These are phyloP conservation scores for Parasteatoda lunata DNA, from an alignment of 2,888 invertebrate genomes.

Conservation along the genomic window DNA sequence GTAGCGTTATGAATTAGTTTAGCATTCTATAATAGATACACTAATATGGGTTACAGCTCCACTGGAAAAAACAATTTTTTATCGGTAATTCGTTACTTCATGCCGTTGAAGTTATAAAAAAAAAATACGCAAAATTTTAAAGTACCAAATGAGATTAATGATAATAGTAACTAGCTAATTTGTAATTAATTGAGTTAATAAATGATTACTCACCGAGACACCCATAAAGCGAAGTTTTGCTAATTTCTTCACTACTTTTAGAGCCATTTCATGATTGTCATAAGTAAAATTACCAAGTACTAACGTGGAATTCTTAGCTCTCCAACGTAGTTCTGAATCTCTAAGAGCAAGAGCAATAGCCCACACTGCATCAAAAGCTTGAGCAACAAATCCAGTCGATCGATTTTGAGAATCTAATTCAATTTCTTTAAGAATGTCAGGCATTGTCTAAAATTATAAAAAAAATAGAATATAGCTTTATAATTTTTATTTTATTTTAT, in stretches of 20 bases:
- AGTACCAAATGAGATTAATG: too few relatives aligned
- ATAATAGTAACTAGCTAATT: too few relatives aligned
- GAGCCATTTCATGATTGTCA: conserved; percentile 82
- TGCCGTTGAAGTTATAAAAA: too few relatives aligned
- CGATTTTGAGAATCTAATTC: background rate
- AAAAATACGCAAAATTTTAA: too few relatives aligned
- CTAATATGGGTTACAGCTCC: too few relatives aligned
- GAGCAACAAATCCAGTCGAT: conserved; percentile 77
- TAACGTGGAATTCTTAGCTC: conserved; percentile 73
- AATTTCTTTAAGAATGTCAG: conserved; percentile 42
- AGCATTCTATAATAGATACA: too few relatives aligned
- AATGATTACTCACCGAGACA: conserved; percentile 83
- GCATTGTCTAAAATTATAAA: conserved; percentile 37
- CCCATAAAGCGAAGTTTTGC: conserved; percentile 85
- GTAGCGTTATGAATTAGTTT: too few relatives aligned
- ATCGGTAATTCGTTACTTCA: too few relatives aligned
- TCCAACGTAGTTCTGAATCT: conserved; percentile 79
- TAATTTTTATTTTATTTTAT: background rate
- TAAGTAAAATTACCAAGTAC: conserved; percentile 83
- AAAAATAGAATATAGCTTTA: background rate
- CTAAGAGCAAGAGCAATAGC: conserved; percentile 86
- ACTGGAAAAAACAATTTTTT: too few relatives aligned
- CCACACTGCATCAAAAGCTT: conserved; percentile 94
- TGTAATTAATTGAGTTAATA: too few relatives aligned
- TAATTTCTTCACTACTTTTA: conserved; percentile 82